A percentile compares a stretch with the other conserved stretches of the same genome.
Conservation (phyloP, 2,888 invertebrate species). For the Nudaria mundana region DNA sequence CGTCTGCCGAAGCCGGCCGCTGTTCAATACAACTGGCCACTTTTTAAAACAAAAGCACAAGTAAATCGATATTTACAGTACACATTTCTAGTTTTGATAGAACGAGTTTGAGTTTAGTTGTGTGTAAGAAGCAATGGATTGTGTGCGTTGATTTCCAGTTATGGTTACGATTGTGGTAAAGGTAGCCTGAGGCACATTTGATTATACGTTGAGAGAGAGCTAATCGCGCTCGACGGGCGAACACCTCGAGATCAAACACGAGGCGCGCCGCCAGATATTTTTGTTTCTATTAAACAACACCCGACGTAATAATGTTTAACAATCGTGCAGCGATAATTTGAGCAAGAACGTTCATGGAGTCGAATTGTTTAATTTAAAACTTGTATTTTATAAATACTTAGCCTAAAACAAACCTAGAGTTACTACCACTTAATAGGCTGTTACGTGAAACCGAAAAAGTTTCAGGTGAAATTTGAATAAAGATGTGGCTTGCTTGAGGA, state of each 20-base stretch:
- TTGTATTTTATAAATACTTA: not conserved
- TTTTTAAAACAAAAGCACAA: slow-evolving; percentile 42
- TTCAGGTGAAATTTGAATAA: too few relatives aligned
- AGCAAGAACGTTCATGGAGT: slow-evolving; percentile 51
- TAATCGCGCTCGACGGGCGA: slow-evolving; percentile 81
- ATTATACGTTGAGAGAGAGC: slow-evolving; percentile 80
- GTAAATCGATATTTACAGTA: not conserved
- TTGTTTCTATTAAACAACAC: slow-evolving; percentile 82
- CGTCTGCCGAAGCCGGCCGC: slow-evolving; percentile 68
- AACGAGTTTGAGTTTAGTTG: not conserved
- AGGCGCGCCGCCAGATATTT: slow-evolving; percentile 81
- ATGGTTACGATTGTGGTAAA: slow-evolving; percentile 39
- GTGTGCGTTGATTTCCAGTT: slow-evolving; percentile 11
- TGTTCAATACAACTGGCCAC: slow-evolving; percentile 57
- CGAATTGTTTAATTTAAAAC: slow-evolving; percentile 2
- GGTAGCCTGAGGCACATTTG: slow-evolving; percentile 75
- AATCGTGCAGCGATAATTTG: slow-evolving; percentile 81
- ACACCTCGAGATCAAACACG: slow-evolving; percentile 82
- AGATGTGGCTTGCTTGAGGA: too few relatives aligned
- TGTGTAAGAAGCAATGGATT: slow-evolving; percentile 41
- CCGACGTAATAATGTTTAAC: slow-evolving; percentile 82
- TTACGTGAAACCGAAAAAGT: too few relatives aligned
- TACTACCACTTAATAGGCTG: too few relatives aligned
- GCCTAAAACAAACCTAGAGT: not conserved
- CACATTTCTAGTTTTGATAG: slow-evolving; percentile 29